These are phyloP conservation scores for Teleogryllus occipitalis DNA, from an alignment of 1,140 invertebrate species.

Conservation along the genomic window DNA sequence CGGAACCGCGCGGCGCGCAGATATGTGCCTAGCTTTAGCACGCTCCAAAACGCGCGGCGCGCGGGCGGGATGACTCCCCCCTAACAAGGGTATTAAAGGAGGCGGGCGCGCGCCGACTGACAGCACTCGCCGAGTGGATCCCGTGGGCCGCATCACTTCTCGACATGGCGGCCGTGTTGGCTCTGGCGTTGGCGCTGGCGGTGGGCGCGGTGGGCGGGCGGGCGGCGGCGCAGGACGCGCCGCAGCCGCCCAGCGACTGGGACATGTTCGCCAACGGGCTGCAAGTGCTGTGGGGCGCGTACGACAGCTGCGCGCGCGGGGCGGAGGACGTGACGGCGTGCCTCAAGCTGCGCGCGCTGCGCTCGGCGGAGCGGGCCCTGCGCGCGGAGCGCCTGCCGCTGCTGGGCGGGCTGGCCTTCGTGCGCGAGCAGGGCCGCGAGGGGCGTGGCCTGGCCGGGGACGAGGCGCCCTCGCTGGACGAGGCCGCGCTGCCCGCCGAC, in stretches of 20 bases:
- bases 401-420: slow-evolving; percentile 48
- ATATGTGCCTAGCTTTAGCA: not conserved
- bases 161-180: not conserved
- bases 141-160: not conserved
- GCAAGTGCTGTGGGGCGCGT: slow-evolving; percentile 34
- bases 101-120: not conserved
- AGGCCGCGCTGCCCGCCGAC: slow-evolving; percentile 39
- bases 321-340: slow-evolving; percentile 51
- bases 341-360: slow-evolving; percentile 55
- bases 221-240: not conserved
- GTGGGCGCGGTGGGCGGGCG: not conserved
- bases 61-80: not conserved
- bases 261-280: slow-evolving; percentile 7
- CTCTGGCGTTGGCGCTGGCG: not conserved
- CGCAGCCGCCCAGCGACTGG: not conserved
- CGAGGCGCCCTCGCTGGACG: slow-evolving; percentile 36
- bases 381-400: slow-evolving; percentile 50
- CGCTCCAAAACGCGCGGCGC: not conserved
- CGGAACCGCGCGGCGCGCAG: too few species aligned
- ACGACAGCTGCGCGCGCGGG: slow-evolving; percentile 48
- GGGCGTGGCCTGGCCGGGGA: slow-evolving; percentile 27
- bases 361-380: slow-evolving; percentile 50
- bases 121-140: not conserved
- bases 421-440: slow-evolving; percentile 25
- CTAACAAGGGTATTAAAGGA: not conserved